phyloP scores from a whole-genome alignment of 2,797 vertebrate species.

The Avahi laniger region DNA sequence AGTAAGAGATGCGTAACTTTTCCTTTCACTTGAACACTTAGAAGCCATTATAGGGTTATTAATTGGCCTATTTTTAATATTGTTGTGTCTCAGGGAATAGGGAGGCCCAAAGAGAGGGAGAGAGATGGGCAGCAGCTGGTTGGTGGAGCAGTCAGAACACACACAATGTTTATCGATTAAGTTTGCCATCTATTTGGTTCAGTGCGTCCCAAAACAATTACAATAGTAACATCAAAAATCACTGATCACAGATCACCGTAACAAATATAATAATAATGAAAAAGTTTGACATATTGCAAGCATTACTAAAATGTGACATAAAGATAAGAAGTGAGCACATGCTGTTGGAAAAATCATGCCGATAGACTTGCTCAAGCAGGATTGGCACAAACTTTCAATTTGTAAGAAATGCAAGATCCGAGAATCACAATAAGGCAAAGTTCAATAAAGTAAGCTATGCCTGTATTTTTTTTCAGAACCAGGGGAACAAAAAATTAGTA shows the following conservation, averaged over 20 bases:
- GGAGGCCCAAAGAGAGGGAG: not conserved
- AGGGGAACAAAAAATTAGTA: not conserved
- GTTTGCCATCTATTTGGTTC: not conserved
- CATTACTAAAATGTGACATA: not conserved
- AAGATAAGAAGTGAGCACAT: not conserved
- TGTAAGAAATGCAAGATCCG: too few species aligned
- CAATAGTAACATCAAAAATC: not conserved
- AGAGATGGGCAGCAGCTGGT: not conserved
- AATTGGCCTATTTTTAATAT: not conserved
- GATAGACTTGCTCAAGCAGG: not conserved
- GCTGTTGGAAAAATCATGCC: not conserved
- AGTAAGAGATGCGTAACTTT: not conserved
- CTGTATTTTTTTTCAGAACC: not conserved
- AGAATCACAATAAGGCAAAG: not conserved
- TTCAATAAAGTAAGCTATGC: not conserved
- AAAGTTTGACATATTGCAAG: too few species aligned
- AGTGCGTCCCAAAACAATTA: not conserved
- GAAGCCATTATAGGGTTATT: not conserved
- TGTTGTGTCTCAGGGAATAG: not conserved
- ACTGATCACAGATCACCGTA: not conserved
- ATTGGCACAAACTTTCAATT: not conserved
- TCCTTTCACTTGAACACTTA: not conserved
- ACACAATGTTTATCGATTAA: not conserved
- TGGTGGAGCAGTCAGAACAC: not conserved
- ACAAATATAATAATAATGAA: not conserved